These are phyloP conservation scores for Samia ricini DNA, from an alignment of 1,140 invertebrate species.

Conservation along the genomic window DNA sequence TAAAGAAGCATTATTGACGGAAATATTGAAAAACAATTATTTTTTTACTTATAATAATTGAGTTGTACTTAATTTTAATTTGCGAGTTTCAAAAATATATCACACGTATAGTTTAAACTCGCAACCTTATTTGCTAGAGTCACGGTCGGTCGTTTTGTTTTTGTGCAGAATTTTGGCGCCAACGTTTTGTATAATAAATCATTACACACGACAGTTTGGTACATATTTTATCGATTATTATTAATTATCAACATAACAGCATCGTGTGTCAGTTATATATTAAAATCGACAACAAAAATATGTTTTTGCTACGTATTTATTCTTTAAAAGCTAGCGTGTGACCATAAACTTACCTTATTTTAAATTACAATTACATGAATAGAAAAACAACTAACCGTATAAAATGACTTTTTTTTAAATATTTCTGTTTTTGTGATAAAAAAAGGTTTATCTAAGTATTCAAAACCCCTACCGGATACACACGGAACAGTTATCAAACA, in stretches of 20 bases:
- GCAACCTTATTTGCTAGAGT: slow-evolving; percentile 27
- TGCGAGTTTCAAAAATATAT: not conserved
- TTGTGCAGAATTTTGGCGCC: slow-evolving; percentile 71
- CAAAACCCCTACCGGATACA: too few relatives aligned
- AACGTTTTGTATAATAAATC: slow-evolving; percentile 53
- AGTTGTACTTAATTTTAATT: too few relatives aligned
- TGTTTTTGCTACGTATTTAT: slow-evolving; percentile 19
- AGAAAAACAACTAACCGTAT: too few relatives aligned
- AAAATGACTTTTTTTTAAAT: too few relatives aligned
- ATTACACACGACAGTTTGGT: slow-evolving; percentile 26
- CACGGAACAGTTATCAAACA: too few relatives aligned
- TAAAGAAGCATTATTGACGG: too few relatives aligned
- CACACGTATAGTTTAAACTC: slow-evolving; percentile 8
- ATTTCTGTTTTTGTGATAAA: too few relatives aligned
- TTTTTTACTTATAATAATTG: too few relatives aligned
- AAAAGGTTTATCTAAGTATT: too few relatives aligned
- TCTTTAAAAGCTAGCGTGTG: slow-evolving; percentile 12
- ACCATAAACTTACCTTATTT: too few relatives aligned
- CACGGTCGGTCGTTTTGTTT: slow-evolving; percentile 66
- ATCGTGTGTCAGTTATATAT: not conserved
- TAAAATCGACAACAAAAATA: not conserved
- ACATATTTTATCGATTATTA: slow-evolving; percentile 21
- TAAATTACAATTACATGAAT: too few relatives aligned
- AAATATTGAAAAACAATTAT: too few relatives aligned
- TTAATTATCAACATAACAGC: slow-evolving; percentile 13